Evolutionary conservation across 2,888 invertebrate species (phyloP), one percentile per base, ranked within the genome.

Genomic region (Lucinisca nassula): DNA sequence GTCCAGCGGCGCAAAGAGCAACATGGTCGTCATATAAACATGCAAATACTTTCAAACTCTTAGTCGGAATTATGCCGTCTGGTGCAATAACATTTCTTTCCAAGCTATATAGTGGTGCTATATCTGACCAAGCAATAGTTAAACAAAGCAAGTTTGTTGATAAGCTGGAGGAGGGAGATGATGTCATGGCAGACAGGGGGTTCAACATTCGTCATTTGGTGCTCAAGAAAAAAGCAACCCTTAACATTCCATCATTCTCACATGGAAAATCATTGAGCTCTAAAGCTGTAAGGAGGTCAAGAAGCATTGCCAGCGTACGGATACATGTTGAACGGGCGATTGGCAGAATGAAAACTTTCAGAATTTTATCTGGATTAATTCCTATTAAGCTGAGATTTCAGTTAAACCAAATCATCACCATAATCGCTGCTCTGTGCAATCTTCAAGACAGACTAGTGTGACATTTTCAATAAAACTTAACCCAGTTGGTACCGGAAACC

Each of bases 121-220:
- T 70, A 0, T 67, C 75, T 76, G 76, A 75, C 74, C 58, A 38
- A 14, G 75, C 40, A 55, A 75, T 81, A 74, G 76, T 76, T n/a
- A 76, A 45, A 45, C 55, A 67, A 17, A 74, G 58, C 37, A 24
- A 49, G n/a, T 82, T 82, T 67, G 12, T 61, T 61, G 82, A 82
- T 30, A 21, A 75, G 21, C 17, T 67, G 8, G 76, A 82, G 58
- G 45, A 58, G 40, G 49, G 67, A 1, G 75, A 82, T 75, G 82
- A 82, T 30, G 38, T 82, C n/a, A 82, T 82, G 82, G 82, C 67
- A 1, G 82, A 82, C 32, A 82, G 75, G 38, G 75, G 75, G 17
- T 82, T 75, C 21, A 72, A 80, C 32, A 80, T 80, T 21, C 21
- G 80, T 14, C 80, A 80, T n/a, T 35, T 80, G 37, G 17, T 73